Conservation (phyloP, 2,113 vertebrate species). For the Odobenus rosmarus region DNA sequence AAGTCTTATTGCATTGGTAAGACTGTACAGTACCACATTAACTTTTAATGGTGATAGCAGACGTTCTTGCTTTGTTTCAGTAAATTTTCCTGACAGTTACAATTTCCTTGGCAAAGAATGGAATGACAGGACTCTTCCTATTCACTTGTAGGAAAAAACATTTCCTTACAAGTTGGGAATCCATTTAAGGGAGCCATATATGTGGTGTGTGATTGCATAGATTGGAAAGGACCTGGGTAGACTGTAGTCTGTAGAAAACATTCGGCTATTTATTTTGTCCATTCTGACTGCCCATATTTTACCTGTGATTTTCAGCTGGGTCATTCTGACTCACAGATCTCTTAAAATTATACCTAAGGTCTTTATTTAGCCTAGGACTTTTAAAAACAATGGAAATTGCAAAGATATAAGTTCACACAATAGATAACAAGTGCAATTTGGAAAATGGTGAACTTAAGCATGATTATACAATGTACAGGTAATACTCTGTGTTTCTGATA, state of each 20-base stretch:
- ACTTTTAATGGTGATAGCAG: not conserved
- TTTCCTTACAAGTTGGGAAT: not conserved
- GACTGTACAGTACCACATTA: not conserved
- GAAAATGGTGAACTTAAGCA: not conserved
- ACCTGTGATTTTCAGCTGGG: not conserved
- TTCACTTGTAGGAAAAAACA: not conserved
- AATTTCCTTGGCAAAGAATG: not conserved
- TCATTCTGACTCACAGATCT: constrained; percentile 10
- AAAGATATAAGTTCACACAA: not conserved
- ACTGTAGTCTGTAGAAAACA: not conserved
- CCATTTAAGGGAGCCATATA: not conserved
- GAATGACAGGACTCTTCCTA: not conserved
- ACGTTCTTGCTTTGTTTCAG: constrained; percentile 8
- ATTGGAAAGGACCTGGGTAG: not conserved
- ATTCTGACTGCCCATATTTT: not conserved
- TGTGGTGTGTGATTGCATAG: not conserved
- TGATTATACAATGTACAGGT: not conserved
- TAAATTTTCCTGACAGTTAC: not conserved
- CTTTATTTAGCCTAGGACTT: not conserved
- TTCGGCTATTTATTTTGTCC: not conserved
- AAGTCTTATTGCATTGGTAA: not conserved
- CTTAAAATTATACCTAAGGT: not conserved
- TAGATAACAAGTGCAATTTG: not conserved
- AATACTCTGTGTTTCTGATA: not conserved
- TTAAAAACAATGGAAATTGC: not conserved